Conservation (phyloP, 1,140 invertebrate species). For the Bombus sylvicola region DNA sequence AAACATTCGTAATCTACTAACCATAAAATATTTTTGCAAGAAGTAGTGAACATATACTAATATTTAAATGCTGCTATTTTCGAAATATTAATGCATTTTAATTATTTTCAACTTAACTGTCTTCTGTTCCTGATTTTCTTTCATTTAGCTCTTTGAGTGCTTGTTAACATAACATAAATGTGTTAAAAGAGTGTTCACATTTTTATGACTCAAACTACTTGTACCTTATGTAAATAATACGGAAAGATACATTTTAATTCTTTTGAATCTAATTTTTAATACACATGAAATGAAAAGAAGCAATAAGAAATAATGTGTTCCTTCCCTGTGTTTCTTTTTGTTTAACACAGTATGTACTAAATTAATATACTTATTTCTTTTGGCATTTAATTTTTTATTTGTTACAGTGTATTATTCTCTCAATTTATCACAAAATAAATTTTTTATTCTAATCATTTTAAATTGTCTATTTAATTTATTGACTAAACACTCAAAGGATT, state of each 20-base stretch:
- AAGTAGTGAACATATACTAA: neutral
- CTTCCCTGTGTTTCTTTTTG: neutral
- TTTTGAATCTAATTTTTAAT: neutral
- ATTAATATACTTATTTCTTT: neutral
- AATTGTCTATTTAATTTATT: neutral
- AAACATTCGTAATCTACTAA: neutral
- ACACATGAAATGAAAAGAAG: neutral
- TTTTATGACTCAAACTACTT: neutral
- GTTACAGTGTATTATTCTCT: neutral
- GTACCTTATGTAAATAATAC: neutral
- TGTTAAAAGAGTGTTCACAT: neutral
- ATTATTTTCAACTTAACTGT: neutral
- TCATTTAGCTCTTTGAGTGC: neutral
- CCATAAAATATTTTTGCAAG: neutral
- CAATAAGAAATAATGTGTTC: neutral
- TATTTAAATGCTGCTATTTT: neutral
- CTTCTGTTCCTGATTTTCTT: neutral
- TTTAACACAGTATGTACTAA: neutral
- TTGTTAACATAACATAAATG: neutral
- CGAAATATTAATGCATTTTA: neutral
- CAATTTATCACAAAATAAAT: neutral
- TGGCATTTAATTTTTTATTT: neutral
- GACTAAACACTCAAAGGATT: neutral
- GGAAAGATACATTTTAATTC: neutral
- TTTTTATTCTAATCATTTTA: neutral